Conservation (phyloP, 2,797 vertebrate genomes). For the Chelon labrosus region DNA sequence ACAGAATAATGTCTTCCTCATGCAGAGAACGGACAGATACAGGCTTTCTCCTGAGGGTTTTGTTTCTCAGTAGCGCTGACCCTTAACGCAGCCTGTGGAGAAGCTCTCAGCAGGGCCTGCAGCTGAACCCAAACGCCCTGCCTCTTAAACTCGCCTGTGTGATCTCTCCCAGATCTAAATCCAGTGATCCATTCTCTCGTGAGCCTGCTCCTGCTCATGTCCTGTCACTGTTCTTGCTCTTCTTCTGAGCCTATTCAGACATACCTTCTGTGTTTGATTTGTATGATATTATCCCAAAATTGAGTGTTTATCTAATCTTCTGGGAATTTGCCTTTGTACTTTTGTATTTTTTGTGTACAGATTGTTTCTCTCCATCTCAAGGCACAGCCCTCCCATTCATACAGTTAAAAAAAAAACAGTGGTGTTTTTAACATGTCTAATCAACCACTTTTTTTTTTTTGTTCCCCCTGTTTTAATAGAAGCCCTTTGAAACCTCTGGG, state of each 20-base stretch:
- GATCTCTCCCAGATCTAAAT: slow-evolving; percentile 66
- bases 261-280: background rate
- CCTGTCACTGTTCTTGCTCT: slow-evolving; percentile 9
- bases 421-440: slow-evolving; percentile 29
- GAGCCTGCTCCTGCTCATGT: slow-evolving; percentile 20
- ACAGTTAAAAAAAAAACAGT: background rate
- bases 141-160: slow-evolving; percentile 62
- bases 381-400: background rate
- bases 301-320: background rate
- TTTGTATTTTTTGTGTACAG: background rate
- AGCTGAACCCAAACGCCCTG: slow-evolving; percentile 75
- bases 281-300: background rate
- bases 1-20: background rate
- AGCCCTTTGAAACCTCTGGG: slow-evolving; percentile 69
- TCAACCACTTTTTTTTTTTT: slow-evolving; percentile 41
- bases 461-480: slow-evolving; percentile 39
- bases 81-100: slow-evolving; percentile 60
- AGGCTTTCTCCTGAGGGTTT: slow-evolving; percentile 21
- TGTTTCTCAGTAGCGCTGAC: slow-evolving; percentile 55
- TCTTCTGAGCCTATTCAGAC: slow-evolving; percentile 4
- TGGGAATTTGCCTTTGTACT: background rate
- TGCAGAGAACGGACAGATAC: slow-evolving; percentile 63
- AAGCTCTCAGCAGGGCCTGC: slow-evolving; percentile 56
- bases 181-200: slow-evolving; percentile 60
- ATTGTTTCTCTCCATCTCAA: slow-evolving; percentile 3